These are phyloP conservation scores for Graptemys geographica DNA, from an alignment of 2,797 vertebrate species.

Conservation along the genomic window DNA sequence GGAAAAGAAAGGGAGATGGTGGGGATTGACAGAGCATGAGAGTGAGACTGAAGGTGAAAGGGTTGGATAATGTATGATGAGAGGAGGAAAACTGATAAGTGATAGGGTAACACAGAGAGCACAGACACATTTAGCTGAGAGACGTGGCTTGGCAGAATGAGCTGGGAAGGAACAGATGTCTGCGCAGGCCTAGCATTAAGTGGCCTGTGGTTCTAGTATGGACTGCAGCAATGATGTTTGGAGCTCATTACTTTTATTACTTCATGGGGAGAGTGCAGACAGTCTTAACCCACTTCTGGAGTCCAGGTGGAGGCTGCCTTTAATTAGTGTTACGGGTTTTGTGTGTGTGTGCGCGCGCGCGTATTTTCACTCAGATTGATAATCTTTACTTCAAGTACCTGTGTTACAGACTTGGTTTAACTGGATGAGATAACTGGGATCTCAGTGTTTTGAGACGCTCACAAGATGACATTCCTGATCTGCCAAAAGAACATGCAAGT, in stretches of 20 bases:
- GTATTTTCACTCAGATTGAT: neutral
- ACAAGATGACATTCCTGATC: neutral
- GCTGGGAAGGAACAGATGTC: neutral
- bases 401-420: neutral
- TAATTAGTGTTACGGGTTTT: neutral
- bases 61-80: neutral
- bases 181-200: accelerated
- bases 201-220: neutral
- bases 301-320: neutral
- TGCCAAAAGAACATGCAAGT: neutral
- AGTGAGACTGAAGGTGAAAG: neutral
- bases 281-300: neutral
- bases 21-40: neutral
- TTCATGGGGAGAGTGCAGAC: accelerated
- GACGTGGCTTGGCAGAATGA: neutral
- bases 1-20: neutral
- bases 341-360: no score
- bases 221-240: accelerated
- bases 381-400: neutral
- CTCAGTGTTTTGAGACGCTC: no score
- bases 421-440: neutral
- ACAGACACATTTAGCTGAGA: neutral
- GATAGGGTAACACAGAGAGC: neutral
- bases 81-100: neutral
- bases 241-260: neutral